Percentiles rank a stretch among this genome's conserved stretches.
Evolutionary conservation across 2,113 vertebrate genomes (phyloP).

Genomic region (Indri indri): DNA sequence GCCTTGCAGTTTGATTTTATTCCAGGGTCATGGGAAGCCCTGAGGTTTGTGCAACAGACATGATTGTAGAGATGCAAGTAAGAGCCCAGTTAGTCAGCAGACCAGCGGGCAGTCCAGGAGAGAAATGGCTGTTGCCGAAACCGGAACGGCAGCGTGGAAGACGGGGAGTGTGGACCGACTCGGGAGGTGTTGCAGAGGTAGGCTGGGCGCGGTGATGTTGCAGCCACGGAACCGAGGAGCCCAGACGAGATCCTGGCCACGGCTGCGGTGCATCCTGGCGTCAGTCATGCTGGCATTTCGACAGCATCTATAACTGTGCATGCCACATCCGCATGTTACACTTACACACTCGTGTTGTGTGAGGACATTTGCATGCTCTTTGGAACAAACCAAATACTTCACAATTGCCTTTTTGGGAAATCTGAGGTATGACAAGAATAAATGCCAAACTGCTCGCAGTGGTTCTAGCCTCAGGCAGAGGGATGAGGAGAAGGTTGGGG

Average conservation of each 20-base stretch:
- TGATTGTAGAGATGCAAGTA: neutral
- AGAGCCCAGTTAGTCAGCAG: neutral
- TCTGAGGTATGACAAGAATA: neutral
- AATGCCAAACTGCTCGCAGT: neutral
- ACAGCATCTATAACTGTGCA: neutral
- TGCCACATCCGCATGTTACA: accelerated
- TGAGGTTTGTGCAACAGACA: too few relatives aligned
- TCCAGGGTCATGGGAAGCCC: neutral
- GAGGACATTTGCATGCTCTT: neutral
- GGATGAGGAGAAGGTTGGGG: neutral
- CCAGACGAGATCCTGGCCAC: neutral
- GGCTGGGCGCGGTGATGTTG: too few relatives aligned
- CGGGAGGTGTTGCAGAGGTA: neutral
- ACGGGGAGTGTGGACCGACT: neutral
- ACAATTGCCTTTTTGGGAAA: neutral
- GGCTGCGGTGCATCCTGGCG: too few relatives aligned
- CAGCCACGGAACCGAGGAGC: too few relatives aligned
- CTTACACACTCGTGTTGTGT: neutral
- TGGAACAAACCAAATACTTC: neutral
- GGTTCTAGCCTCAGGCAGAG: too few relatives aligned
- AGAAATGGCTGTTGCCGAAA: neutral
- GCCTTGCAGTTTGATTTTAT: too few relatives aligned
- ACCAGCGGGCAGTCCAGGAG: neutral
- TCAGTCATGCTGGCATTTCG: neutral
- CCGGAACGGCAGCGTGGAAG: too few relatives aligned